Base-by-base conservation (phyloP, 2,888 invertebrate species). In the Himalopsyche tibetana region DNA sequence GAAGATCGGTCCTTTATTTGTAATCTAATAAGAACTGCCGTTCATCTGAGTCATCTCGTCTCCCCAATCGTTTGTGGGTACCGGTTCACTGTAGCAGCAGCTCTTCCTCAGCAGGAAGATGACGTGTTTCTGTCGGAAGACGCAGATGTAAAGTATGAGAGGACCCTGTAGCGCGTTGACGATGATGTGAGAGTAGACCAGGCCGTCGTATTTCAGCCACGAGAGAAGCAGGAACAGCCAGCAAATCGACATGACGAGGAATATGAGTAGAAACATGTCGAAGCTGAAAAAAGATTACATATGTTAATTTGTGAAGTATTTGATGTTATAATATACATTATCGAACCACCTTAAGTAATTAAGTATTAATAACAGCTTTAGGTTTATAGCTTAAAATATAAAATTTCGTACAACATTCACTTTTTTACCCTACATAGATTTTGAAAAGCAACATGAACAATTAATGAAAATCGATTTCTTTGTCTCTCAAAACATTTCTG, bases 21-120 rank as follows among this genome's bases (percentile, higher is more conserved):
- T 63, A 11, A 28, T 74, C 90, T 89, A 93, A 90, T 93, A 93
- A 82, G 90, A 90, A 69, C 94, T 94, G 19, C 96, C 95, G 90
- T 97, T 97, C 95, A 97, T 97, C 88, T 97, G 96, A 84, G 96
- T 95, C 96, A 97, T 95, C 92, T 97, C 97, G 90, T 97, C 97
- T 0, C 97, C 97, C 97, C 97, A 97, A 90, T 97, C 97, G n/a
- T 95, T 94, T 0, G 95, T 94, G 4, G 95, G 95, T 45, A 96
- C 94, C 0, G 95, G 95, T 88, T 96, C 95, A 55, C 95, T 95
- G 90, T 96, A 96, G 90, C 96, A 96, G 91, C 97, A 97, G 84
- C 96, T 96, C 91, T 97, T 97, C 87, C 95, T 94, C 81, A 97
- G 91, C 85, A 97, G 92, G 91, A 96, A 97, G 11, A 95, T 95